These are phyloP conservation scores for Microtus oregoni DNA, from an alignment of 2,113 vertebrate species.

Conservation along the genomic window DNA sequence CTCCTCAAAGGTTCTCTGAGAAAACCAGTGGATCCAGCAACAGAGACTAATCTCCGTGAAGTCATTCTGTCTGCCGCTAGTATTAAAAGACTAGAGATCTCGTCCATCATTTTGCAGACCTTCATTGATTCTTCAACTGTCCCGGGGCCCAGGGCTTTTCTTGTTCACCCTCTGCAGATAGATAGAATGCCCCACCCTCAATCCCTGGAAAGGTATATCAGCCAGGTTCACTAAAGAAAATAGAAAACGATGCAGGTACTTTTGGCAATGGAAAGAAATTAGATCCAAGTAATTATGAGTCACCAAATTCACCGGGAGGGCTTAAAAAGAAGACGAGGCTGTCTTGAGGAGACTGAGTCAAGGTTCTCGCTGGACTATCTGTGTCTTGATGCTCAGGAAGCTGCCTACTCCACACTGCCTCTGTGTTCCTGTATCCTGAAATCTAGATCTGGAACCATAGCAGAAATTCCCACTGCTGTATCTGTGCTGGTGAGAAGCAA, in stretches of 20 bases:
- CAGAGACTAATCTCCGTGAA: too few relatives aligned
- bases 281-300: background rate
- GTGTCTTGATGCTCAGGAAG: background rate
- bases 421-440: background rate
- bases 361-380: background rate
- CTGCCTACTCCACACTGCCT: background rate
- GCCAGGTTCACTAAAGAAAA: background rate
- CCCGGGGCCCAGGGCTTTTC: too few relatives aligned
- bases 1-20: too few relatives aligned
- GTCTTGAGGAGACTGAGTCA: background rate
- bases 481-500: background rate
- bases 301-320: background rate
- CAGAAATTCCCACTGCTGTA: background rate
- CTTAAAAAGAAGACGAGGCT: background rate
- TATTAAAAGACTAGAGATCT: too few relatives aligned
- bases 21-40: too few relatives aligned
- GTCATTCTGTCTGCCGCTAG: too few relatives aligned
- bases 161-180: too few relatives aligned
- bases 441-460: background rate
- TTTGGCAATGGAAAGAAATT: background rate
- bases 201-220: background rate
- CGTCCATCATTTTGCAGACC: too few relatives aligned
- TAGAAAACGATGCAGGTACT: background rate
- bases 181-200: too few relatives aligned
- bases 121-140: background rate